phyloP scores from a whole-genome alignment of 2,797 vertebrate genomes.

The Anas bernieri region DNA sequence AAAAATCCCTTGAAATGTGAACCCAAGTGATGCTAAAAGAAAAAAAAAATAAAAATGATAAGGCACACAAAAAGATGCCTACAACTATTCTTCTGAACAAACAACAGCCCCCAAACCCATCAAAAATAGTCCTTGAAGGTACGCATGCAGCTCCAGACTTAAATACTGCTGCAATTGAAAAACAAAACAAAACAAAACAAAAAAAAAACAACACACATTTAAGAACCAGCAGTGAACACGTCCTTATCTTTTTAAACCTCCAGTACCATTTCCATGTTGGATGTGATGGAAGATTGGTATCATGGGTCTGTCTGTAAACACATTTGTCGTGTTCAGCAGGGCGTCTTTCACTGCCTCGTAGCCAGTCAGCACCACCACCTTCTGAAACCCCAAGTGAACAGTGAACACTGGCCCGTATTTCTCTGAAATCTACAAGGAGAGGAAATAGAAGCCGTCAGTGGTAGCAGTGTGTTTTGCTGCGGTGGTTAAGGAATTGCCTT shows the following conservation, averaged over 20 bases:
- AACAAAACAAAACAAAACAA: background rate
- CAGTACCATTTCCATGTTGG: slow-evolving; percentile 48
- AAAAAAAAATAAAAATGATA: background rate
- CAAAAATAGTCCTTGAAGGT: accelerated
- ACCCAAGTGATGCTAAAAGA: background rate
- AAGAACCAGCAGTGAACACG: background rate
- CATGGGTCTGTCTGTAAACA: slow-evolving; percentile 55
- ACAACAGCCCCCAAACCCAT: background rate
- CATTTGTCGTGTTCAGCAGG: slow-evolving; percentile 9
- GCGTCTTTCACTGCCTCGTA: slow-evolving; percentile 54
- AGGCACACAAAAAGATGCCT: background rate
- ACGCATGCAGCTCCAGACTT: background rate
- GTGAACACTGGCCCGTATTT: slow-evolving; percentile 58
- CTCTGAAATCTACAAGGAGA: slow-evolving; percentile 35
- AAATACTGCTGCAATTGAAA: background rate
- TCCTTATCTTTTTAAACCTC: background rate
- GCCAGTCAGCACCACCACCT: slow-evolving; percentile 60
- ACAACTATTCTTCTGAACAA: background rate
- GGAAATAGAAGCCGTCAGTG: background rate
- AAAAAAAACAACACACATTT: background rate
- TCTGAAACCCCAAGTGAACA: slow-evolving; percentile 45
- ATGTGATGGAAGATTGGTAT: slow-evolving; percentile 47
- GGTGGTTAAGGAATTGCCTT: background rate
- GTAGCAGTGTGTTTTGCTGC: background rate
- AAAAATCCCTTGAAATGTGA: background rate